phyloP scores from a whole-genome alignment of 2,113 vertebrate genomes.

The Marmota monax region DNA sequence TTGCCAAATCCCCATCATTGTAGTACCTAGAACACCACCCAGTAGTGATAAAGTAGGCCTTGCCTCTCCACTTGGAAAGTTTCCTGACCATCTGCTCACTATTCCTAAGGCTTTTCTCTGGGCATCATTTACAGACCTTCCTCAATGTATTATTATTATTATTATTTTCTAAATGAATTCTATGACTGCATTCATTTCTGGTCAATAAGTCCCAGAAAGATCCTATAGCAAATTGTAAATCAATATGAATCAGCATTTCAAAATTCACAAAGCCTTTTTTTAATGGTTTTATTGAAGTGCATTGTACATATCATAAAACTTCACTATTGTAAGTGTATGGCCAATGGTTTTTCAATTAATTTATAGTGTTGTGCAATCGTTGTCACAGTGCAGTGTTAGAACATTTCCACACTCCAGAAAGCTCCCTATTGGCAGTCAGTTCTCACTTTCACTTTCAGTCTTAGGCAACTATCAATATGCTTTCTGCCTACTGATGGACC shows the following conservation, averaged over 20 bases:
- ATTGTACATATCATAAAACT: conserved; percentile 12
- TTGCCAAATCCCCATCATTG: not conserved
- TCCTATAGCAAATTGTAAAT: not conserved
- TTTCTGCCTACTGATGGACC: not conserved
- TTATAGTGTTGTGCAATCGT: not conserved
- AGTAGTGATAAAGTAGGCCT: not conserved
- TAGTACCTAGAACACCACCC: not conserved
- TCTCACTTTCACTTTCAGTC: not conserved
- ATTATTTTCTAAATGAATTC: not conserved
- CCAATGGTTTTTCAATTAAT: conserved; percentile 49
- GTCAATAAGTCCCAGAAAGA: not conserved
- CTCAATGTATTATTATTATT: not conserved
- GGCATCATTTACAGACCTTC: not conserved
- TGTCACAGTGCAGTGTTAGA: not conserved
- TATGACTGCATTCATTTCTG: not conserved
- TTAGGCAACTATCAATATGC: not conserved
- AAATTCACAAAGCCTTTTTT: not conserved
- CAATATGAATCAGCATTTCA: not conserved
- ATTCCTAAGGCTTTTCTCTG: not conserved
- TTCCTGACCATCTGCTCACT: not conserved
- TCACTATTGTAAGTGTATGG: not conserved
- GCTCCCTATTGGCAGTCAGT: not conserved
- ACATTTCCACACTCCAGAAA: not conserved
- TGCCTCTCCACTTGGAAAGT: not conserved
- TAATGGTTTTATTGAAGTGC: not conserved